These are phyloP conservation scores for Aphis gossypii DNA, from an alignment of 1,140 invertebrate genomes.

Conservation along the genomic window DNA sequence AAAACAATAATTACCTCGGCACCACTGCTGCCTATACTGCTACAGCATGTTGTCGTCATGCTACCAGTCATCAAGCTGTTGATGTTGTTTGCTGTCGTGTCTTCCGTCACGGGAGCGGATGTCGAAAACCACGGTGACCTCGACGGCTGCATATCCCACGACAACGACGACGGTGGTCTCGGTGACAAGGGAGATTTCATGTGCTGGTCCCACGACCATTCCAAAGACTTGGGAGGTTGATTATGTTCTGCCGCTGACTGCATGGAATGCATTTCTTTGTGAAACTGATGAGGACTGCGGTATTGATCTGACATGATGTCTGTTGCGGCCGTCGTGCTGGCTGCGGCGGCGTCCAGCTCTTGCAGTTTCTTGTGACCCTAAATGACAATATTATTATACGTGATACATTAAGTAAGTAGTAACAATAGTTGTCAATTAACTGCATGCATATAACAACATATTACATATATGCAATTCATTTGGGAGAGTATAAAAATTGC, in stretches of 20 bases:
- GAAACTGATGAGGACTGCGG: neutral
- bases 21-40: slow-evolving; percentile 12
- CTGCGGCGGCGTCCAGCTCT: neutral
- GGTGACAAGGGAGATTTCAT: neutral
- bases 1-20: slow-evolving; percentile 24
- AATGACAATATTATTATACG: neutral
- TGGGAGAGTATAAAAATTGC: too few relatives aligned
- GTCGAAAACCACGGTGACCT: slow-evolving; percentile 6
- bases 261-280: neutral
- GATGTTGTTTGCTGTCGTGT: neutral
- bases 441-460: too few relatives aligned
- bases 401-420: too few relatives aligned
- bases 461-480: too few relatives aligned
- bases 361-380: slow-evolving; percentile 42
- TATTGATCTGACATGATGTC: neutral
- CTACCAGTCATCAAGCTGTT: slow-evolving; percentile 10
- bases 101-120: neutral
- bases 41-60: slow-evolving; percentile 31
- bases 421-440: too few relatives aligned
- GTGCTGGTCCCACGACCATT: slow-evolving; percentile 15
- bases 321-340: too few relatives aligned
- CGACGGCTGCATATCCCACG: neutral
- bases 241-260: neutral
- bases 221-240: neutral
- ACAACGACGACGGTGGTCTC: neutral